Evolutionary conservation across 2,888 invertebrate species (phyloP).

Genomic region (Sminthurinus aureus): DNA sequence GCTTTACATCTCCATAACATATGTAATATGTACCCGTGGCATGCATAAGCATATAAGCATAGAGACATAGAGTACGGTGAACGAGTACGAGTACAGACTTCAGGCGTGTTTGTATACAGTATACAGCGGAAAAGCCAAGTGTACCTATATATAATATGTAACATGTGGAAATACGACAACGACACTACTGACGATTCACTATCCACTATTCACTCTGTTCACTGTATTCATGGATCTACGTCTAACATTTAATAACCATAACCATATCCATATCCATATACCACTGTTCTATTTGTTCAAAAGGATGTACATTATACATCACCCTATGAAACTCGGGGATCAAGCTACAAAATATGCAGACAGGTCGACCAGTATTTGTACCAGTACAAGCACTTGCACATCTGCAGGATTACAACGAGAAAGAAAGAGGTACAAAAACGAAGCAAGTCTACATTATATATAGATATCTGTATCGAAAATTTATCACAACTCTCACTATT

Average conservation of each 20-base stretch:
- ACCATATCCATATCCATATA: background rate
- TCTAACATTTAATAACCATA: background rate
- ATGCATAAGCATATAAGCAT: background rate
- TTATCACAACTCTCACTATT: background rate
- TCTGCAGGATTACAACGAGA: too few relatives aligned
- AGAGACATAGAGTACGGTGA: too few relatives aligned
- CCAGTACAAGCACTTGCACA: background rate
- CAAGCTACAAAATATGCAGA: background rate
- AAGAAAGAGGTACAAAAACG: too few relatives aligned
- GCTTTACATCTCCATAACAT: background rate
- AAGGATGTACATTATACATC: background rate
- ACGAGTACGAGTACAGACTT: too few relatives aligned
- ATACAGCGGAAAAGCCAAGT: background rate
- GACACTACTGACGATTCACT: background rate
- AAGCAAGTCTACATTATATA: too few relatives aligned
- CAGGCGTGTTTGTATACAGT: too few relatives aligned
- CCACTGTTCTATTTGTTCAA: background rate
- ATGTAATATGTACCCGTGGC: background rate
- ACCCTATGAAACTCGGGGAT: slow-evolving; percentile 7
- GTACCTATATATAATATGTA: too few relatives aligned
- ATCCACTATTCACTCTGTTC: background rate
- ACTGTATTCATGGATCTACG: background rate
- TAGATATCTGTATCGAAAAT: background rate
- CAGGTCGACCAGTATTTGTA: background rate
- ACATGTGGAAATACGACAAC: background rate